Base-by-base conservation (phyloP, 2,888 invertebrate genomes). In the Bugulina stolonifera region DNA sequence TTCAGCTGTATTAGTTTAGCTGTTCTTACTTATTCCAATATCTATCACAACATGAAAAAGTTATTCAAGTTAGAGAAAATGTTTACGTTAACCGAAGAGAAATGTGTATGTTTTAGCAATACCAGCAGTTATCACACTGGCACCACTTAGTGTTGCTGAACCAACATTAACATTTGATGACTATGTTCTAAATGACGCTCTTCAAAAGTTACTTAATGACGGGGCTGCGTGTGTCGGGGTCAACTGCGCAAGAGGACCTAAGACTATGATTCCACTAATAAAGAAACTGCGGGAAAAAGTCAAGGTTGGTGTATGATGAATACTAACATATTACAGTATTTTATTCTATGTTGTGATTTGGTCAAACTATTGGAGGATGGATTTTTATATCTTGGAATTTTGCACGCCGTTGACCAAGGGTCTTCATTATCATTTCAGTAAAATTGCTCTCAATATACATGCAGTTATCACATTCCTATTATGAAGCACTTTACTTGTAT, bases 221-320 rank as follows among this genome's bases (percentile, higher is more conserved):
- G 81, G 81, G 0, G 81, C 81, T 1, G 79, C 75, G 27, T 81
- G 81, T 10, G 81, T 81, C 0, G 82, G 82, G 0, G 69, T 82
- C 0, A 82, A 82, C 73, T 82, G 81, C 76, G 76, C 75, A 29
- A 69, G 79, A 35, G 82, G 82, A 29, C 82, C 81, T 3, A 54
- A 52, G 0, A 77, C 78, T 35, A 80, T 80, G 78, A 29, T 80
- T 23, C 79, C 80, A 5, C 71, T 79, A 0, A 69, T 82, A 5
- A 75, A 74, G 35, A 76, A 80, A 22, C 75, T 80, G 27, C 73
- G 77, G 23, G 74, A 79, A 74, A 77, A 73, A 14, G 80, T 79
- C 73, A 79, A 81, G 77, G 64, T 64, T 14, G 32, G 64, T 14
- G 64, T 43, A 43, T 43, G 43, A 10, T 43, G 18, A 43, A 43